Evolutionary conservation across 2,797 vertebrate species (phyloP).

Genomic region (Knipowitschia caucasica): DNA sequence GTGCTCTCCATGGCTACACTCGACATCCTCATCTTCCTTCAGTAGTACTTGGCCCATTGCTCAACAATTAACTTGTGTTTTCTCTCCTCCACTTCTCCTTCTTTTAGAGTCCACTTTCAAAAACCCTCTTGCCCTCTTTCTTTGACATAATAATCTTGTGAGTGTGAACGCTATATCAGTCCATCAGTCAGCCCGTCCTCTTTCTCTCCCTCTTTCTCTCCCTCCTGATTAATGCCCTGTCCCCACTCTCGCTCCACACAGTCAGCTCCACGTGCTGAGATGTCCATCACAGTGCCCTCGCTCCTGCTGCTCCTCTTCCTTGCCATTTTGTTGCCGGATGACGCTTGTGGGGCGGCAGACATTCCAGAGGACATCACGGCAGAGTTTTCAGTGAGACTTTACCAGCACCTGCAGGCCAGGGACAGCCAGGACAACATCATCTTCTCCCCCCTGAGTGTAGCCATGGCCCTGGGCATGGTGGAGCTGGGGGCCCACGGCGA

Average conservation of each 20-base stretch:
- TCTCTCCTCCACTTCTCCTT: slow-evolving; percentile 20
- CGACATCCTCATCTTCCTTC: not conserved
- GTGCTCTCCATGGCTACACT: not conserved
- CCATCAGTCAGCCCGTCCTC: slow-evolving; percentile 2
- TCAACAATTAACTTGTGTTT: slow-evolving; percentile 33
- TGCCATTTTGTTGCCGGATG: slow-evolving; percentile 75
- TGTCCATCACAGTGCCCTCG: slow-evolving; percentile 62
- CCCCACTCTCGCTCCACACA: slow-evolving; percentile 4
- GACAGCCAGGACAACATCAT: slow-evolving; percentile 91
- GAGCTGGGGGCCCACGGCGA: slow-evolving; percentile 89
- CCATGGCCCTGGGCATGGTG: slow-evolving; percentile 89
- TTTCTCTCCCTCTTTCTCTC: not conserved
- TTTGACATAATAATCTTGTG: slow-evolving; percentile 34
- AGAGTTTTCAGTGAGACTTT: slow-evolving; percentile 90
- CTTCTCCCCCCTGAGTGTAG: slow-evolving; percentile 90
- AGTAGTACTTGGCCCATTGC: not conserved
- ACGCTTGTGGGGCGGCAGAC: slow-evolving; percentile 73
- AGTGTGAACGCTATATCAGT: slow-evolving; percentile 23
- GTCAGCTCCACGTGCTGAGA: slow-evolving; percentile 41
- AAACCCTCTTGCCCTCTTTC: slow-evolving; percentile 38
- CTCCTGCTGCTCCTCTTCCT: slow-evolving; percentile 60
- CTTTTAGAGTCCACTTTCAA: slow-evolving; percentile 25
- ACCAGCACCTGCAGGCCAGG: slow-evolving; percentile 84
- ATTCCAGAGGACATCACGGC: slow-evolving; percentile 83
- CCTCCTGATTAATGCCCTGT: slow-evolving; percentile 13